These are phyloP conservation scores for Amphilophus citrinellus DNA, from an alignment of 2,113 vertebrate species.

Conservation along the genomic window DNA sequence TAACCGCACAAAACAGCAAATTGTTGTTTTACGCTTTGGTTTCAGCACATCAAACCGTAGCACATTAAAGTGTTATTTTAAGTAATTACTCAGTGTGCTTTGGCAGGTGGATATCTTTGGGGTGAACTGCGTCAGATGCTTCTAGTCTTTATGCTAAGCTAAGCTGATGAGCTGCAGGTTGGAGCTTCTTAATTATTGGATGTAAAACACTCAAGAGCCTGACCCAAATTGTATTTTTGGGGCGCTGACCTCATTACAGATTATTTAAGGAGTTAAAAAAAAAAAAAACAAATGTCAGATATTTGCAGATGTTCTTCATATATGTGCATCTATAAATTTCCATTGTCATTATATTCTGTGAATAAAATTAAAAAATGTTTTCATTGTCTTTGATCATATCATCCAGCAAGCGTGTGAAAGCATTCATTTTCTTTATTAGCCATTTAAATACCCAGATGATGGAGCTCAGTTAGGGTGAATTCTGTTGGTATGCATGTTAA, in stretches of 20 bases:
- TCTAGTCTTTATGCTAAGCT: background rate
- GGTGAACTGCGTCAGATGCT: background rate
- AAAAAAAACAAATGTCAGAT: background rate
- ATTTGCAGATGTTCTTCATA: accelerated
- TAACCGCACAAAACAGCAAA: background rate
- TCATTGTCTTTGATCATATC: too few species aligned
- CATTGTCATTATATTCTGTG: background rate
- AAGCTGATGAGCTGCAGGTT: background rate
- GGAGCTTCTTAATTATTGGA: background rate
- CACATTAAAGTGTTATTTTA: background rate
- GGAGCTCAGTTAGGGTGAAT: background rate
- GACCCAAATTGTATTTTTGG: background rate
- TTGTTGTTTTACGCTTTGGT: background rate
- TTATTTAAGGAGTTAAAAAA: background rate
- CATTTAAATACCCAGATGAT: background rate
- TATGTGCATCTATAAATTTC: background rate
- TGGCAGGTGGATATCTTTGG: background rate
- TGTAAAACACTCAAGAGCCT: background rate
- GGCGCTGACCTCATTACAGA: background rate
- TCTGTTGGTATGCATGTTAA: background rate
- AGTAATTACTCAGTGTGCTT: background rate
- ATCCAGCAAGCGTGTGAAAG: background rate
- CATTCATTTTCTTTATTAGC: background rate
- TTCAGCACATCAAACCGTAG: background rate
- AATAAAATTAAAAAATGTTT: background rate